These are phyloP conservation scores for Porites australiensis DNA, from an alignment of 64 coral and sea anemone species.

Conservation along the genomic window DNA sequence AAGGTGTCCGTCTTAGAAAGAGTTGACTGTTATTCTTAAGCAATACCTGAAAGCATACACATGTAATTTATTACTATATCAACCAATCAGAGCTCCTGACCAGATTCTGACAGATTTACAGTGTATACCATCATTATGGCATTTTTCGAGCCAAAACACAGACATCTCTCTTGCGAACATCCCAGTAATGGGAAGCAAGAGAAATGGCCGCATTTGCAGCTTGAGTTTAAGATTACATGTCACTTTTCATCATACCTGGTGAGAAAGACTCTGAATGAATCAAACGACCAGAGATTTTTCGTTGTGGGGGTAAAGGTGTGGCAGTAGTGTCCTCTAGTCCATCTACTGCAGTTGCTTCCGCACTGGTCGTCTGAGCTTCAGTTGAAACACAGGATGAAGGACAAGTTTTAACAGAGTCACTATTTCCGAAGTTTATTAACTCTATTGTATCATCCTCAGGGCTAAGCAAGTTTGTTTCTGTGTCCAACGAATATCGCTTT, in stretches of 20 bases:
- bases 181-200: too few relatives aligned
- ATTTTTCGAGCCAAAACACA: too few relatives aligned
- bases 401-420: background rate
- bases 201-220: too few relatives aligned
- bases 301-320: background rate
- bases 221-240: background rate
- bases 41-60: too few relatives aligned
- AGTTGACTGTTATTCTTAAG: too few relatives aligned
- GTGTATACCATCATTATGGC: too few relatives aligned
- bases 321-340: background rate
- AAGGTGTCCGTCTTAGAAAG: too few relatives aligned
- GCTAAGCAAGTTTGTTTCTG: slow-evolving; percentile 11
- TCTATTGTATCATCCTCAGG: slow-evolving; percentile 8
- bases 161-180: too few relatives aligned
- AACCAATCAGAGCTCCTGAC: too few relatives aligned
- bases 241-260: background rate
- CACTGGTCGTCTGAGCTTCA: background rate
- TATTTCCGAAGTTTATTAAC: slow-evolving; percentile 15
- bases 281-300: background rate
- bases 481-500: slow-evolving; percentile 3
- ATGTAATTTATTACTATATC: too few relatives aligned
- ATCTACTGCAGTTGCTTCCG: background rate
- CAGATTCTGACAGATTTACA: too few relatives aligned
- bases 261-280: slow-evolving; percentile 1
- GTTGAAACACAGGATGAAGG: too few relatives aligned